Evolutionary conservation across 2,113 vertebrate species (phyloP).

Genomic region (Clarias batrachus): DNA sequence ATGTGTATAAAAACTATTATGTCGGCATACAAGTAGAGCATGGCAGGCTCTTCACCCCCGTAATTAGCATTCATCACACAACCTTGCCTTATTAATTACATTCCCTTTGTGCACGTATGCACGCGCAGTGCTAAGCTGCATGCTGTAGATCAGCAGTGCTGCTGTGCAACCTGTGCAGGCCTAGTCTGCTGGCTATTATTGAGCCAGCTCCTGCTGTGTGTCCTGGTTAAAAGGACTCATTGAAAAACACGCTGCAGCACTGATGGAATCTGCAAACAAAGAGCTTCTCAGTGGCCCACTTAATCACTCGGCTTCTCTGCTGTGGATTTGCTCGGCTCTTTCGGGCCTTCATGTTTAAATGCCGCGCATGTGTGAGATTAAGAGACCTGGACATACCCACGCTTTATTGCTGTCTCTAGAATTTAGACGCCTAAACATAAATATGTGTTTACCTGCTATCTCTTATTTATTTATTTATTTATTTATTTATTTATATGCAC

Average conservation of each 20-base stretch:
- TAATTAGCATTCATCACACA: not conserved
- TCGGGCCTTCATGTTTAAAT: conserved; percentile 34
- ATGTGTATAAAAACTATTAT: not conserved
- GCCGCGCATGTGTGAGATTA: not conserved
- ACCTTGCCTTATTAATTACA: not conserved
- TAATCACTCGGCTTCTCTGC: conserved; percentile 31
- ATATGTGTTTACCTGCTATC: not conserved
- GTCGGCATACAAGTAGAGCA: not conserved
- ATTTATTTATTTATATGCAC: not conserved
- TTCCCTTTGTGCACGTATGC: not conserved
- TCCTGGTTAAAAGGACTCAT: conserved; percentile 47
- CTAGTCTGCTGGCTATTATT: not conserved
- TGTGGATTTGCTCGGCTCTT: conserved; percentile 31
- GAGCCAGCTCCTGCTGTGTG: conserved; percentile 27
- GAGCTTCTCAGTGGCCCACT: conserved; percentile 48
- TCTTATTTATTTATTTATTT: too few species aligned
- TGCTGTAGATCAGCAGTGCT: not conserved
- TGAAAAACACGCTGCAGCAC: conserved; percentile 50
- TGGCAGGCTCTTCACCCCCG: not conserved
- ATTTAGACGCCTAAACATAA: conserved; percentile 1
- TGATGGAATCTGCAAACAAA: conserved; percentile 51
- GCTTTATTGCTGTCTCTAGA: conserved; percentile 13
- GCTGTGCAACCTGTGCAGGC: conserved; percentile 24
- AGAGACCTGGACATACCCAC: conserved; percentile 4
- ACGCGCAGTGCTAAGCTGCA: not conserved